Percentiles rank a stretch among this genome's conserved stretches.
Conservation (phyloP, 2,797 vertebrate species). For the Pseudomugil gertrudae region DNA sequence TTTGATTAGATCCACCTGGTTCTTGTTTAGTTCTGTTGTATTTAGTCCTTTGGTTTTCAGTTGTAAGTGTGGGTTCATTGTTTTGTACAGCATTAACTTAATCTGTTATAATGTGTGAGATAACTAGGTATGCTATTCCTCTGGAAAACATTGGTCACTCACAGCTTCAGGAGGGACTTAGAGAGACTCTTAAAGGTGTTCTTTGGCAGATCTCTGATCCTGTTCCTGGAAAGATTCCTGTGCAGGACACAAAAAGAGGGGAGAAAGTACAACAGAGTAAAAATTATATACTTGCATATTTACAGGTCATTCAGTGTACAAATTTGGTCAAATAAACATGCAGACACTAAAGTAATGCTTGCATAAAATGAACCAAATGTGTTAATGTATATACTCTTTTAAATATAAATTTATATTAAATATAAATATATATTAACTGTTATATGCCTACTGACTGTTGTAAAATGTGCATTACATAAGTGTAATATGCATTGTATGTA, state of each 20-base stretch:
- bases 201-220: constrained; percentile 75
- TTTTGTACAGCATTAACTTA: no score
- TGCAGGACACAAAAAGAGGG: constrained; percentile 30
- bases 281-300: background rate
- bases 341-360: background rate
- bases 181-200: constrained; percentile 79
- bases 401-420: no score
- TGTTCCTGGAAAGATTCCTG: constrained; percentile 84
- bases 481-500: background rate
- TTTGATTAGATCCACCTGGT: no score
- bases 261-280: background rate
- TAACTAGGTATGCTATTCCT: no score
- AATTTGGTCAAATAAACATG: background rate
- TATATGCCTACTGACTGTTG: no score
- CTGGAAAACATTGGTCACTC: constrained; percentile 60
- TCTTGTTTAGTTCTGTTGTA: no score
- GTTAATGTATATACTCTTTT: background rate
- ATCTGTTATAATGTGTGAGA: no score
- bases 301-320: background rate
- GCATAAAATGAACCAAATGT: background rate
- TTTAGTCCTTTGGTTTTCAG: no score
- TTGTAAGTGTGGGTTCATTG: no score
- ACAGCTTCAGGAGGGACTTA: constrained; percentile 82
- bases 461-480: no score
- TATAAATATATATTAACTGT: no score